Evolutionary conservation across 1,140 invertebrate genomes (phyloP), one percentile per base, ranked within the genome.

Genomic region (Limonius californicus): DNA sequence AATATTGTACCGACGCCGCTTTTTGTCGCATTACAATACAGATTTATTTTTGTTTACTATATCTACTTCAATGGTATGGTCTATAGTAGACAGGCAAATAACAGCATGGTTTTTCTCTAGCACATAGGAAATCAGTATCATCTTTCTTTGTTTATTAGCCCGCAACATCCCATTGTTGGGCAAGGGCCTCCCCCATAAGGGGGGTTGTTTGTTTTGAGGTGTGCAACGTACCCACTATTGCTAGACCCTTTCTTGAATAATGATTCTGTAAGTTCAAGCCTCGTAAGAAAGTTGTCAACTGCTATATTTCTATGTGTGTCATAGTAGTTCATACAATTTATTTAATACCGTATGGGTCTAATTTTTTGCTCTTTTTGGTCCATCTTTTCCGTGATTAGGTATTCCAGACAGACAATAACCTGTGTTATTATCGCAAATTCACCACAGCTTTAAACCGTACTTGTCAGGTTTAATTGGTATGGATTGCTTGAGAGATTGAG

Each of bases 381-480:
- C 45, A 19, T 50, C 16, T 19, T 50, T 50, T 19, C 15, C 16
- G 11, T 19, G 45, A 19, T 50, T 19, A 19, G 15, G 45, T 7
- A 50, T 50, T 7, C 43, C 4, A 45, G 12, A 15, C n/a, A 7
- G 16, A 18, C 4, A 18, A 45, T 45, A 45, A n/a, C n/a, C 2
- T 50, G 15, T 50, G 3, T 50, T 21, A 11, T 8, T 8, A n/a
- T 64, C 62, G 55, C 50, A 64, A 20, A 64, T 59, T 47, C 57
- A 59, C 59, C 35, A 72, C 30, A 70, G 56, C 68, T 79, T 79
- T 53, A 78, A 71, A 8, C 73, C 77, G 66, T 77, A 80, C 62
- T 77, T 79, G 59, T 68, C 68, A 12, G 77, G 76, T 70, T 79
- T 80, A 42, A 63, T 69, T 4, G 72, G 73, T 9, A 81, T 73